Evolutionary conservation across 2,888 invertebrate species (phyloP).

Genomic region (Synergus laeviventris): DNA sequence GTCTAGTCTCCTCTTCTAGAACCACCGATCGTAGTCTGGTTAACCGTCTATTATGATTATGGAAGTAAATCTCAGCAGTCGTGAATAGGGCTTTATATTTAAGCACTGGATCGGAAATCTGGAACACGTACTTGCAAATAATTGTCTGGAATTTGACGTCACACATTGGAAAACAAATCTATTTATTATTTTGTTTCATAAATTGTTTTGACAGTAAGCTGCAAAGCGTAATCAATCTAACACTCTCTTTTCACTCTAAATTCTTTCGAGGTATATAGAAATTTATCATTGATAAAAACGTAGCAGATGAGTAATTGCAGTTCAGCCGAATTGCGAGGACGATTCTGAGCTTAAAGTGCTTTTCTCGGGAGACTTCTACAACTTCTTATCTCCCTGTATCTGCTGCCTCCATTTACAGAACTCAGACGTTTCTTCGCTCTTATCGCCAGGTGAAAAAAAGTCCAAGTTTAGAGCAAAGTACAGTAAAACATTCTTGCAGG

Average conservation of each 20-base stretch:
- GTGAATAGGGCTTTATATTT: background rate
- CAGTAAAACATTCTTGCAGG: constrained; percentile 1
- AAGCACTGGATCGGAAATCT: background rate
- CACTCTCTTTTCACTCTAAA: no score
- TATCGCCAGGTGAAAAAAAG: constrained; percentile 17
- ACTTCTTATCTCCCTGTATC: constrained; percentile 19
- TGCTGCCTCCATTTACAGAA: constrained; percentile 9
- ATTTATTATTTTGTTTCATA: no score
- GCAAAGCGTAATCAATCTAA: no score
- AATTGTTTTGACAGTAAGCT: no score
- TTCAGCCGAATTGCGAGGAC: no score
- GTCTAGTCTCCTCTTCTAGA: background rate
- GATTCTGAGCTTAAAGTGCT: background rate
- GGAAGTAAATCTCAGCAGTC: background rate
- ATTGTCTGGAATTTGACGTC: background rate
- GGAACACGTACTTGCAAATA: background rate
- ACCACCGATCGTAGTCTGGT: background rate
- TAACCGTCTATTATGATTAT: background rate
- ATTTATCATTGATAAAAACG: constrained; percentile 7
- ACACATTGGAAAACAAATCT: background rate
- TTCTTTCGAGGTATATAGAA: background rate
- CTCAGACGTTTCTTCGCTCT: constrained; percentile 7
- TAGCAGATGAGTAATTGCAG: background rate
- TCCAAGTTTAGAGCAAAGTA: background rate
- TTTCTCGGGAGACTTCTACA: background rate